Evolutionary conservation across 2,113 vertebrate genomes (phyloP).

Genomic region (Cettia cetti): DNA sequence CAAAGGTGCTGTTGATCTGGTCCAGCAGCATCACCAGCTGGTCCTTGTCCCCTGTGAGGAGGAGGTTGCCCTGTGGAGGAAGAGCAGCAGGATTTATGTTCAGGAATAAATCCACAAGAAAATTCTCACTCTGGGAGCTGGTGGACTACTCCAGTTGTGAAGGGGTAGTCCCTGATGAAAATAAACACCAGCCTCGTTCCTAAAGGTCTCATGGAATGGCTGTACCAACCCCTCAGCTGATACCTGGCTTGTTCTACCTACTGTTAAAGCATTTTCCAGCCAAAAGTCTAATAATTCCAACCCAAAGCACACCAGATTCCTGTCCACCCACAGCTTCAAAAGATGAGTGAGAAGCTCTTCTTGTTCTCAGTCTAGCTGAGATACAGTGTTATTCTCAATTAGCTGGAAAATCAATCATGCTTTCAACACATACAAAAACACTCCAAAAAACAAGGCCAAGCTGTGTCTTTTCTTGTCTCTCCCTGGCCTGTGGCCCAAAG

Average conservation of each 20-base stretch:
- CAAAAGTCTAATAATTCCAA: not conserved
- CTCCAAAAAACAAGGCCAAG: not conserved
- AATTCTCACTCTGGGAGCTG: not conserved
- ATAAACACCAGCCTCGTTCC: not conserved
- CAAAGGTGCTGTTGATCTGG: constrained; percentile 97
- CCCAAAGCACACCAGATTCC: not conserved
- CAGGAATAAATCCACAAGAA: not conserved
- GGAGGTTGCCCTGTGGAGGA: constrained; percentile 85
- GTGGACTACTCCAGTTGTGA: not conserved
- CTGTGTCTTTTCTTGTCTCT: constrained; percentile 13
- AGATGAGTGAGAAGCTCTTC: not conserved
- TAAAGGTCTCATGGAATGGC: not conserved
- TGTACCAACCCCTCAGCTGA: not conserved
- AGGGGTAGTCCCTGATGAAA: not conserved
- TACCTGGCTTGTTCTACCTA: not conserved
- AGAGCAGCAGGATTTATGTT: not conserved
- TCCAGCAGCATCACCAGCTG: constrained; percentile 98
- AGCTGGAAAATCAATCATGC: constrained; percentile 2
- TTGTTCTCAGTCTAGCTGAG: not conserved
- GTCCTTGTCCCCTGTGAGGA: constrained; percentile 95
- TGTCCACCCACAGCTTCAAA: not conserved
- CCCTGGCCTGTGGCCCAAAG: constrained; percentile 13
- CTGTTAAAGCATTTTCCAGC: not conserved
- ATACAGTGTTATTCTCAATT: not conserved
- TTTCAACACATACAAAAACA: not conserved